These are phyloP conservation scores for Hydraecia micacea DNA, from an alignment of 2,888 invertebrate species.

Conservation along the genomic window DNA sequence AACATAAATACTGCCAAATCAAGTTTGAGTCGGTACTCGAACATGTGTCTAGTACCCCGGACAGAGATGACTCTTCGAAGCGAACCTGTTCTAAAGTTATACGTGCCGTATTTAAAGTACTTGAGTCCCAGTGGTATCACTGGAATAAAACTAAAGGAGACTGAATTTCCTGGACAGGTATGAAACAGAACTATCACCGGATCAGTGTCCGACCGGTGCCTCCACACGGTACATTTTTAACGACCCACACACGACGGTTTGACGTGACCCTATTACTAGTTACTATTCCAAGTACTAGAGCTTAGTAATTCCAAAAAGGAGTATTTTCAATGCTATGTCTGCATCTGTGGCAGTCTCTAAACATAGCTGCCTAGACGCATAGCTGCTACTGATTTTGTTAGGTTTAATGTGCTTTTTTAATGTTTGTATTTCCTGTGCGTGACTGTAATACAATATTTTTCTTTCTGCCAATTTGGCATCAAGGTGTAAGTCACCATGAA, in stretches of 20 bases:
- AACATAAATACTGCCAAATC: neutral
- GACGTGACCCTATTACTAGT: neutral
- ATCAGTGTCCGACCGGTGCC: neutral
- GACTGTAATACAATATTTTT: no score
- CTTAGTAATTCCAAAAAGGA: neutral
- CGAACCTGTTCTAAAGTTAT: neutral
- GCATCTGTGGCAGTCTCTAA: neutral
- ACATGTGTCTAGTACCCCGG: neutral
- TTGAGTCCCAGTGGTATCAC: neutral
- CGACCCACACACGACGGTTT: neutral
- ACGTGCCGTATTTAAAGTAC: neutral
- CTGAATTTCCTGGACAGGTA: neutral
- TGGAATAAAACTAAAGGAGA: constrained; percentile 1
- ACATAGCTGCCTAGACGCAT: neutral
- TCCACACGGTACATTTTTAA: constrained; percentile 3
- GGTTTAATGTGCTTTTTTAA: no score
- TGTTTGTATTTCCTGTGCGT: no score
- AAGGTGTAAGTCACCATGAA: neutral
- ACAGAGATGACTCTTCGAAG: neutral
- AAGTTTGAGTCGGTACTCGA: neutral
- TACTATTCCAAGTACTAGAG: neutral
- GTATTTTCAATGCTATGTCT: neutral
- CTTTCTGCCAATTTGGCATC: neutral
- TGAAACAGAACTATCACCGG: neutral
- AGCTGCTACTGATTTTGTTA: no score